phyloP scores from a whole-genome alignment of 1,140 invertebrate genomes.

The Drosophila biarmipes region DNA sequence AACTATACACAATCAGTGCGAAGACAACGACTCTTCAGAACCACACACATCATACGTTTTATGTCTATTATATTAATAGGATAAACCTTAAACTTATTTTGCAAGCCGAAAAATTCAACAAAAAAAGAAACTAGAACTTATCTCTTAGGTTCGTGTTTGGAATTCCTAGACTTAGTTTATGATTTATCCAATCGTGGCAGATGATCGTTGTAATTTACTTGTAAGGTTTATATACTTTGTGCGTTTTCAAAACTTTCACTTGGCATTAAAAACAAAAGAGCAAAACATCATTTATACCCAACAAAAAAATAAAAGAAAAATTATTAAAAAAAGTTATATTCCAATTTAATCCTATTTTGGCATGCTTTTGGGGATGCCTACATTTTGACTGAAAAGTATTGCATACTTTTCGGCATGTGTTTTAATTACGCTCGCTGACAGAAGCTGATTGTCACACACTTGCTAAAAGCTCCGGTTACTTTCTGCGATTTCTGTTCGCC shows the following conservation, averaged over 20 bases:
- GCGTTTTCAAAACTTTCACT: slow-evolving; percentile 56
- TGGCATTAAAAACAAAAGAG: slow-evolving; percentile 33
- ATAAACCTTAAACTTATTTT: slow-evolving; percentile 36
- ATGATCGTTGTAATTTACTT: slow-evolving; percentile 38
- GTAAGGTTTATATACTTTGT: slow-evolving; percentile 53
- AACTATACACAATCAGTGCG: slow-evolving; percentile 47
- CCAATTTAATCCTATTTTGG: not conserved
- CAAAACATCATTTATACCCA: slow-evolving; percentile 17
- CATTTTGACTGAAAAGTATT: no score
- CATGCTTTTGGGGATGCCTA: not conserved
- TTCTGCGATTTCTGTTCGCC: no score
- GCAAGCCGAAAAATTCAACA: slow-evolving; percentile 19
- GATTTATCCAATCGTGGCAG: slow-evolving; percentile 41
- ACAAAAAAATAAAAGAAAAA: slow-evolving; percentile 3
- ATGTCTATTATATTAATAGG: slow-evolving; percentile 82
- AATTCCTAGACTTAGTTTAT: slow-evolving; percentile 40
- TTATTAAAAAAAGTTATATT: not conserved
- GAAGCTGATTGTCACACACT: no score
- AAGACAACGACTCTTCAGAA: slow-evolving; percentile 28
- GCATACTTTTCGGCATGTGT: no score
- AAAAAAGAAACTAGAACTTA: slow-evolving; percentile 3
- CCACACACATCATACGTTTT: slow-evolving; percentile 56
- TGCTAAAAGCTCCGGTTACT: no score
- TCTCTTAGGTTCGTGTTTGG: slow-evolving; percentile 21
- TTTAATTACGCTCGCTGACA: no score